A percentile compares a stretch with the other conserved stretches of the same genome.
phyloP scores from a whole-genome alignment of 2,888 invertebrate species.

The Thymelicus lineola region DNA sequence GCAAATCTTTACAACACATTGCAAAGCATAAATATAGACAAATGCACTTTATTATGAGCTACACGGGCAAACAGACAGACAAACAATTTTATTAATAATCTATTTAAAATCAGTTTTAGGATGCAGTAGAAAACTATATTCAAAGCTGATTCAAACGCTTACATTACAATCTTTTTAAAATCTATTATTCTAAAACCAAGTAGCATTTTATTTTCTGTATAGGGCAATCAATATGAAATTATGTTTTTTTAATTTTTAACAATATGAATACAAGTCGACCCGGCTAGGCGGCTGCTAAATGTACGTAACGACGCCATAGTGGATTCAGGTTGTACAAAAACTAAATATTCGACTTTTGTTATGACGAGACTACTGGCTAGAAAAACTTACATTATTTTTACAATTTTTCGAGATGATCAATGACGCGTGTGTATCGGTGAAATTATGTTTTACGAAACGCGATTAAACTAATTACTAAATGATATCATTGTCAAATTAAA shows the following conservation, averaged over 20 bases:
- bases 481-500: too few relatives aligned
- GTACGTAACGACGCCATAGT: constrained; percentile 65
- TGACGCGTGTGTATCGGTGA: neutral
- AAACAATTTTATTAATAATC: constrained; percentile 30
- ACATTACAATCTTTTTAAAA: constrained; percentile 52
- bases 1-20: constrained; percentile 57
- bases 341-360: constrained; percentile 72
- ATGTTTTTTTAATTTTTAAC: neutral
- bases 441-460: neutral
- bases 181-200: constrained; percentile 49
- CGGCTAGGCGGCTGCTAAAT: constrained; percentile 49
- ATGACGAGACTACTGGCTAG: constrained; percentile 67
- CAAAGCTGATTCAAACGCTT: constrained; percentile 58
- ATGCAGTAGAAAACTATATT: constrained; percentile 48
- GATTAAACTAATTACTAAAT: neutral
- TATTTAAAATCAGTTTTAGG: constrained; percentile 46
- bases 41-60: constrained; percentile 42
- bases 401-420: constrained; percentile 49
- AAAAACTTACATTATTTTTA: constrained; percentile 74
- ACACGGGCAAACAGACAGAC: constrained; percentile 37
- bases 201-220: constrained; percentile 37
- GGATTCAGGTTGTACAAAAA: constrained; percentile 79
- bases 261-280: constrained; percentile 41
- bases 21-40: constrained; percentile 48
- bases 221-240: constrained; percentile 43